These are phyloP conservation scores for Muscina levida DNA, from an alignment of 2,888 invertebrate species.

Conservation along the genomic window DNA sequence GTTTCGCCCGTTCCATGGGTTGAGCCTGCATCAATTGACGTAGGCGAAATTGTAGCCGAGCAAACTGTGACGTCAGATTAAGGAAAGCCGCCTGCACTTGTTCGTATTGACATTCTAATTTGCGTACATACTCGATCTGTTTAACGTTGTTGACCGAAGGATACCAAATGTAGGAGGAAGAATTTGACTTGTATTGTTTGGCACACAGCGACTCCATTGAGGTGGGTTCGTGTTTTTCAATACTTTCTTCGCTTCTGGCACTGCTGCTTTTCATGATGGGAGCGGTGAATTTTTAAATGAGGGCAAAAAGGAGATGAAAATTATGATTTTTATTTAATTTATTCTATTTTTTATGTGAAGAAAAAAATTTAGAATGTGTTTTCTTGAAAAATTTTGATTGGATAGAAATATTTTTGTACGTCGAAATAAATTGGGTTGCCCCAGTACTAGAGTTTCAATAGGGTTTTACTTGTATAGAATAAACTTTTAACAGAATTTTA, in stretches of 20 bases:
- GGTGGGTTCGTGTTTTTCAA: too few species aligned
- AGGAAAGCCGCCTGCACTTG: constrained; percentile 72
- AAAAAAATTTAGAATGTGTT: constrained; percentile 21
- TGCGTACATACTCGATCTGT: constrained; percentile 69
- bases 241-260: background rate
- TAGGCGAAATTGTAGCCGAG: constrained; percentile 74
- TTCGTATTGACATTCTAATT: constrained; percentile 72
- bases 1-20: constrained; percentile 65
- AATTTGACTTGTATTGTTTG: constrained; percentile 5
- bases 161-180: constrained; percentile 44
- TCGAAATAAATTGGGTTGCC: too few species aligned
- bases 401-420: too few species aligned
- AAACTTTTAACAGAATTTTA: too few species aligned
- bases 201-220: constrained; percentile 17
- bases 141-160: constrained; percentile 44
- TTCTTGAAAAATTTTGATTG: too few species aligned
- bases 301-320: background rate
- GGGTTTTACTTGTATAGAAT: too few species aligned
- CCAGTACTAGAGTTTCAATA: too few species aligned
- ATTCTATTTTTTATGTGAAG: too few species aligned
- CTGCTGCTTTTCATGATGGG: background rate
- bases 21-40: constrained; percentile 71
- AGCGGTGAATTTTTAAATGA: background rate
- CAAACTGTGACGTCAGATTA: constrained; percentile 73
- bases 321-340: background rate